Evolutionary conservation across 1,140 invertebrate species (phyloP).

Genomic region (Mactra quadrangularis): DNA sequence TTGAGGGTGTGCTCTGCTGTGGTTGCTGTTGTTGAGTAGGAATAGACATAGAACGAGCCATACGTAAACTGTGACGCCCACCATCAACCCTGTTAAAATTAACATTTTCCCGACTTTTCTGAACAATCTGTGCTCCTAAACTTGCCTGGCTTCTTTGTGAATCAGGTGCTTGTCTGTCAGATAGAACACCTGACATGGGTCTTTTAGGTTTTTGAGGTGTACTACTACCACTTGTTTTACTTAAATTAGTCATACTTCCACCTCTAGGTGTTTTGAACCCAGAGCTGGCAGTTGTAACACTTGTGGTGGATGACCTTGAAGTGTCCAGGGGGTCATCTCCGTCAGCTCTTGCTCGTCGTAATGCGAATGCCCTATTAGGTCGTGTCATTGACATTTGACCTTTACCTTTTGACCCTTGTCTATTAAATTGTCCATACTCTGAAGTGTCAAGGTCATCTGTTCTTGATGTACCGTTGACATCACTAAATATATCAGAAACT

Average conservation of each 20-base stretch:
- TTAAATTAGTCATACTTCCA: conserved; percentile 53
- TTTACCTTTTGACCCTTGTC: conserved; percentile 76
- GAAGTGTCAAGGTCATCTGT: conserved; percentile 24
- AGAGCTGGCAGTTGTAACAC: conserved; percentile 57
- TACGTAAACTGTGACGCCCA: conserved; percentile 88
- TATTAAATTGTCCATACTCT: conserved; percentile 57
- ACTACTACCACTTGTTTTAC: conserved; percentile 30
- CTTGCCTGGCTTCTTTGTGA: conserved; percentile 74
- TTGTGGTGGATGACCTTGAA: conserved; percentile 61
- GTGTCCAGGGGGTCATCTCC: conserved; percentile 68
- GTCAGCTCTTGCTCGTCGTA: conserved; percentile 82
- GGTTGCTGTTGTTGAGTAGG: conserved; percentile 23
- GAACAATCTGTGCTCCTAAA: conserved; percentile 78
- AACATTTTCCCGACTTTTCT: conserved; percentile 71
- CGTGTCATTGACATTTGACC: conserved; percentile 80
- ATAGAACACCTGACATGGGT: conserved; percentile 51
- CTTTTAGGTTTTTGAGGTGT: conserved; percentile 53
- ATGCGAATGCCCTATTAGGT: conserved; percentile 84
- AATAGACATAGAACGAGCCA: conserved; percentile 68
- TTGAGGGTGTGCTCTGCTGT: conserved; percentile 3
- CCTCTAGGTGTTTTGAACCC: conserved; percentile 44
- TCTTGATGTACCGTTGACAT: conserved; percentile 67
- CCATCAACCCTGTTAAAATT: conserved; percentile 87
- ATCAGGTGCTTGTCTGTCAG: conserved; percentile 39
- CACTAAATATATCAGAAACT: conserved; percentile 77